A percentile compares a stretch with the other conserved stretches of the same genome.
phyloP scores from a whole-genome alignment of 2,888 invertebrate species.

The Drosophila neonasuta region DNA sequence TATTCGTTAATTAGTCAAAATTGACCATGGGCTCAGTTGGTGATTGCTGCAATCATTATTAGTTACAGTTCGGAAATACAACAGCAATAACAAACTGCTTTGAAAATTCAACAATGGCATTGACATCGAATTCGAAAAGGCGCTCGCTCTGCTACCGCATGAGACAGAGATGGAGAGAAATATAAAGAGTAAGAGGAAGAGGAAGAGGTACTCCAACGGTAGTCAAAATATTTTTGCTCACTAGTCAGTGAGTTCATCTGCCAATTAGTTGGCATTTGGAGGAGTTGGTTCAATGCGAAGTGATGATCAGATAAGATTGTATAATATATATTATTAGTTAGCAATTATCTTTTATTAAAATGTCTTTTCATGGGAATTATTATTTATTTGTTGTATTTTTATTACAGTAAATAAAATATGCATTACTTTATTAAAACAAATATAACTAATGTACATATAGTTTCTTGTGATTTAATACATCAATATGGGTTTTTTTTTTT shows the following conservation, averaged over 20 bases:
- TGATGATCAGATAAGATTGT: neutral
- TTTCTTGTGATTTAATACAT: too few relatives aligned
- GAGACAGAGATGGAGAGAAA: neutral
- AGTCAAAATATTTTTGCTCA: neutral
- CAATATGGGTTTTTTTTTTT: too few relatives aligned
- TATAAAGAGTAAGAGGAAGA: neutral
- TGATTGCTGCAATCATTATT: constrained; percentile 26
- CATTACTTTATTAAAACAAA: too few relatives aligned
- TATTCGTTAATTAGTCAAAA: constrained; percentile 50
- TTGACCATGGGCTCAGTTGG: constrained; percentile 16
- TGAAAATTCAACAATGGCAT: constrained; percentile 56
- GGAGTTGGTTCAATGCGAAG: constrained; percentile 18
- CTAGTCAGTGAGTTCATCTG: constrained; percentile 6
- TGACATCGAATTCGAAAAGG: constrained; percentile 57
- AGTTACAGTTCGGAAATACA: constrained; percentile 56
- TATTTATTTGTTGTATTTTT: too few relatives aligned
- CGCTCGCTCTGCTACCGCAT: neutral
- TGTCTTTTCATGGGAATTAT: too few relatives aligned
- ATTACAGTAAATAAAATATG: too few relatives aligned
- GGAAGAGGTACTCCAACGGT: constrained; percentile 2
- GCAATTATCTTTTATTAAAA: neutral
- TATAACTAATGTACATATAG: too few relatives aligned
- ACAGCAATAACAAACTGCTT: neutral
- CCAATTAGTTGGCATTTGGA: constrained; percentile 2
- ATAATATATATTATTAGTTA: neutral